Conservation (phyloP, 2,113 vertebrate species). For the Melanerpes formicivorus region DNA sequence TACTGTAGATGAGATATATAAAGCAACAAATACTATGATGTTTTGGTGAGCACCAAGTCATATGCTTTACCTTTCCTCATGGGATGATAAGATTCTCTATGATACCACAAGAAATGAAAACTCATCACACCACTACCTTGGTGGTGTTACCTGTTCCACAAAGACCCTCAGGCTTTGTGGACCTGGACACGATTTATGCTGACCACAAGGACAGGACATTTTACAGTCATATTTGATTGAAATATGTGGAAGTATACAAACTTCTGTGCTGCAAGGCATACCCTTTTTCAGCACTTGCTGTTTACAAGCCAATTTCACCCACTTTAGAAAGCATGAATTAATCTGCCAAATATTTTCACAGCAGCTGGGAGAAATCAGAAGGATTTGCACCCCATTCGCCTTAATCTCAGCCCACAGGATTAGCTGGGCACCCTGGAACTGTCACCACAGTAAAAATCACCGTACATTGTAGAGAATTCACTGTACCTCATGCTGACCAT, state of each 20-base stretch:
- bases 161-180: not conserved
- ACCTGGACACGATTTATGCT: not conserved
- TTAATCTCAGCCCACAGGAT: not conserved
- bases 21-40: not conserved
- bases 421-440: not conserved
- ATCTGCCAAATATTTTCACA: not conserved
- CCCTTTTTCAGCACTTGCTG: not conserved
- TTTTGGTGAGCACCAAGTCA: not conserved
- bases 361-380: not conserved
- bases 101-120: not conserved
- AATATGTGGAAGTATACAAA: not conserved
- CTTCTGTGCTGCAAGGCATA: not conserved
- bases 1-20: not conserved
- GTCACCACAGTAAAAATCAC: not conserved
- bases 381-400: not conserved
- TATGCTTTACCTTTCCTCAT: not conserved
- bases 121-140: too few relatives aligned
- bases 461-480: not conserved
- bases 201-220: not conserved
- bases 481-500: not conserved
- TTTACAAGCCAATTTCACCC: not conserved
- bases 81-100: fast-evolving
- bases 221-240: not conserved
- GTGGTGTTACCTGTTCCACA: not conserved
- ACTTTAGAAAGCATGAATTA: not conserved